Evolutionary conservation across 2,888 invertebrate genomes (phyloP).

Genomic region (Rosalia funebris): DNA sequence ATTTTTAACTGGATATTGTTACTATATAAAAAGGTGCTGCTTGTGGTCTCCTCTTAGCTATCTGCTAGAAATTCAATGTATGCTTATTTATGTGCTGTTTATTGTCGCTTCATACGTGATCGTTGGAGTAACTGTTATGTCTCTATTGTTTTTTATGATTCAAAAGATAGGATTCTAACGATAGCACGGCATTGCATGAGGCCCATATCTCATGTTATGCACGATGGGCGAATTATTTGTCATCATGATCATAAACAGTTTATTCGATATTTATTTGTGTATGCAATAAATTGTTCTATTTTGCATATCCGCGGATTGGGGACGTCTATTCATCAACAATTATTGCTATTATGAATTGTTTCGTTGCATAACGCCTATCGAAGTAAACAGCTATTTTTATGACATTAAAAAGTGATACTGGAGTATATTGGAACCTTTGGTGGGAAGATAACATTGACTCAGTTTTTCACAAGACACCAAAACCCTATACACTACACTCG

Average conservation of each 20-base stretch:
- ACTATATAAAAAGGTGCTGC: background rate
- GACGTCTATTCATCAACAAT: no score
- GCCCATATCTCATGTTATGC: constrained; percentile 17
- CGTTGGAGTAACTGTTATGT: constrained; percentile 49
- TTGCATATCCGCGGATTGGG: constrained; percentile 4
- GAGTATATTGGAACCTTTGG: no score
- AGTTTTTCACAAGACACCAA: no score
- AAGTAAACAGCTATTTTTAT: no score
- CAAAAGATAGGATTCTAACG: constrained; percentile 37
- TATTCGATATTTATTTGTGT: constrained; percentile 5
- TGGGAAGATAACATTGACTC: no score
- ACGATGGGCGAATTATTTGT: constrained; percentile 21
- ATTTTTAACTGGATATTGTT: no score
- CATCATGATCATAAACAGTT: constrained; percentile 18
- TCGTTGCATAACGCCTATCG: no score
- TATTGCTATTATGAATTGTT: no score
- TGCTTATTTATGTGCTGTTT: constrained; percentile 35
- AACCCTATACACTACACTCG: no score
- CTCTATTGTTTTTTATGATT: constrained; percentile 46
- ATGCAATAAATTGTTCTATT: constrained; percentile 6
- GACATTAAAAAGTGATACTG: no score
- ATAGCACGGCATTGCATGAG: constrained; percentile 15
- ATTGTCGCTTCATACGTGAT: constrained; percentile 49
- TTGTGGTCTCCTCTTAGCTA: constrained; percentile 6
- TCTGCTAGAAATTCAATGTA: constrained; percentile 27